phyloP scores from a whole-genome alignment of 2,888 invertebrate genomes.

The Nebria brevicollis region DNA sequence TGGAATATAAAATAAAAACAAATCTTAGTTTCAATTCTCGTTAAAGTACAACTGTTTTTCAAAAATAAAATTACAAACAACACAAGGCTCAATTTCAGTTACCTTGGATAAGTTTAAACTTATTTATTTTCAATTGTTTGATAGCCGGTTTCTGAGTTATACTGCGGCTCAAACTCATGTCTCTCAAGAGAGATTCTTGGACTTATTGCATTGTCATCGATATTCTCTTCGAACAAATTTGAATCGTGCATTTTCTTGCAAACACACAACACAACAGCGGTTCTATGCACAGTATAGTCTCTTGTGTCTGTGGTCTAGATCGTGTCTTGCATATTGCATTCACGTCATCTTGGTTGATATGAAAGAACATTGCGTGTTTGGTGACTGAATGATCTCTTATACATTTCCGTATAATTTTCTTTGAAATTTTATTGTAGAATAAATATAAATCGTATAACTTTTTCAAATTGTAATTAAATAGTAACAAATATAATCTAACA shows the following conservation, averaged over 20 bases:
- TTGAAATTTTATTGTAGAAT: no score
- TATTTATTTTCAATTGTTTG: neutral
- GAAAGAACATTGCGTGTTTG: neutral
- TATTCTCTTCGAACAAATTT: constrained; percentile 42
- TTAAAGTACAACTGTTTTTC: neutral
- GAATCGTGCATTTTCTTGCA: constrained; percentile 28
- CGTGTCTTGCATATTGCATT: constrained; percentile 38
- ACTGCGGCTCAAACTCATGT: no score
- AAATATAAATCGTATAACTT: no score
- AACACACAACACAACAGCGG: neutral
- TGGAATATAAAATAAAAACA: neutral
- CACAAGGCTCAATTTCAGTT: neutral
- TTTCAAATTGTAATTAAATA: no score
- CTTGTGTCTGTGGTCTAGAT: neutral
- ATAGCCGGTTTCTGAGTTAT: neutral
- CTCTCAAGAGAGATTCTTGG: constrained; percentile 11
- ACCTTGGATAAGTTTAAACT: neutral
- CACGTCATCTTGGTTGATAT: constrained; percentile 2
- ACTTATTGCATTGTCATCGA: constrained; percentile 31
- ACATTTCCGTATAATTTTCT: no score
- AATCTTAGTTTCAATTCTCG: neutral
- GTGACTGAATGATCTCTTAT: no score
- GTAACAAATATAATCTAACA: no score
- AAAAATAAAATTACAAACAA: neutral
- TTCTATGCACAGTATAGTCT: neutral